These are phyloP conservation scores for Oscheius myriophilus DNA, from an alignment of 2,888 invertebrate genomes.

Conservation along the genomic window DNA sequence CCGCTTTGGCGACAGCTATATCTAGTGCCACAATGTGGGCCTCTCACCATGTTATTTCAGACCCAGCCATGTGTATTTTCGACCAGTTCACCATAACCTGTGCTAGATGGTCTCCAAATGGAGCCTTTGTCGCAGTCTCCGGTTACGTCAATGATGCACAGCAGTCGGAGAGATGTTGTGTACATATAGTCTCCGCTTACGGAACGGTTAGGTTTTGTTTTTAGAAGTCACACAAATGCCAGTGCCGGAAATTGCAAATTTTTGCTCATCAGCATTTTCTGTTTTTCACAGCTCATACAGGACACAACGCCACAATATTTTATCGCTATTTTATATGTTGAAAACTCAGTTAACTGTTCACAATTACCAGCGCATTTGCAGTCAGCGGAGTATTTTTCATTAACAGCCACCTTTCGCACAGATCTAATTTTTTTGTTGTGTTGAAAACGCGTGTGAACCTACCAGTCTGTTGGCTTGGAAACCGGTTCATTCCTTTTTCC, in stretches of 20 bases:
- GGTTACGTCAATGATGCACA: conserved; percentile 78
- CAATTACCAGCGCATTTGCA: no score
- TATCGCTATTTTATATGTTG: no score
- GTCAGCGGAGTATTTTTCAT: not conserved
- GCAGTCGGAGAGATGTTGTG: conserved; percentile 78
- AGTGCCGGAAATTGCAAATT: conserved; percentile 3
- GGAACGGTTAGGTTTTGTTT: conserved; percentile 75
- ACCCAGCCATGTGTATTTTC: conserved; percentile 84
- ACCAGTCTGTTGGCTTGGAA: conserved; percentile 1
- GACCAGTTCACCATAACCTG: conserved; percentile 81
- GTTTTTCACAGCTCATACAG: no score
- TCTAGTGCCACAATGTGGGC: no score
- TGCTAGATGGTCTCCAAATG: conserved; percentile 92
- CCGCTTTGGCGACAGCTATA: no score
- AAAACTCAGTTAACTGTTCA: no score
- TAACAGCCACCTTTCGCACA: not conserved
- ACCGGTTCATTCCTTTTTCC: not conserved
- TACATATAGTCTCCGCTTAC: conserved; percentile 88
- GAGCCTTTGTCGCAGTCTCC: conserved; percentile 84
- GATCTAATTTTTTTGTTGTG: not conserved
- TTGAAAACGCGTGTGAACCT: not conserved
- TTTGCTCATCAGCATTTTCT: conserved; percentile 5
- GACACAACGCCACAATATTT: no score
- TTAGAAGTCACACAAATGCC: no score
- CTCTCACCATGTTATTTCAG: no score